Base-by-base conservation (phyloP, 2,113 vertebrate species). In the Nerophis lumbriciformis region DNA sequence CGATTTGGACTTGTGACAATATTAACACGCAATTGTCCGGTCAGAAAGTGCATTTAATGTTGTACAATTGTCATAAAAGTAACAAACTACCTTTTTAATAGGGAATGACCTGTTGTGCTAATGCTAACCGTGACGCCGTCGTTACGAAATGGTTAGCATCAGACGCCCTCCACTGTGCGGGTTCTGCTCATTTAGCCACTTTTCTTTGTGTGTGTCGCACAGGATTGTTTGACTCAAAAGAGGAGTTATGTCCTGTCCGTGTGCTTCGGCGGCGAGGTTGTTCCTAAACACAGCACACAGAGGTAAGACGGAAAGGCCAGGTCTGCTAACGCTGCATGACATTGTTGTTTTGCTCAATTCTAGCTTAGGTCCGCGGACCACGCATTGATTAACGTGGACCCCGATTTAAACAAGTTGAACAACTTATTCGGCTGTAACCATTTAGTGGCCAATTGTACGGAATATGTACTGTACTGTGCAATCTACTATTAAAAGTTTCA, bases 161-260 rank as follows among this genome's bases (percentile, higher is more conserved):
- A 35, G 8, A 54, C 39, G 55, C 38, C 10, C 11, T 60, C 14
- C 4, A 1, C 13, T 38, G 51, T 53, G 15, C 13, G 19, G 1
- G 21, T 28, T 21, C 7, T 45, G 56, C 38, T 48, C 3, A 15
- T n/a, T n/a, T 42, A 19, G 15, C 7, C 36, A 10, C 6, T 0
- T 1, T 9, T 3, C 37, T 11, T n/a, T 60, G 8, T 57, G 0
- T 69, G 72, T 70, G 56, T 63, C 75, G 77, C 72, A 44, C 28
- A 28, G 28, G 28, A 28, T 28, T 28, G 66, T 72, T 72, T 63
- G 39, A 71, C 14, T 61, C 51, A 47, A 67, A 66, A 61, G 65
- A 58, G 15, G 50, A 77, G 68, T 53, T 15, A 92, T 92, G 90
- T 89, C 90, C 70, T 90, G 90, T 60, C 77, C 88, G 4, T 90